These are phyloP conservation scores for Eucidaris tribuloides DNA, from an alignment of 35 echinoderm and acorn worm species.

Conservation along the genomic window DNA sequence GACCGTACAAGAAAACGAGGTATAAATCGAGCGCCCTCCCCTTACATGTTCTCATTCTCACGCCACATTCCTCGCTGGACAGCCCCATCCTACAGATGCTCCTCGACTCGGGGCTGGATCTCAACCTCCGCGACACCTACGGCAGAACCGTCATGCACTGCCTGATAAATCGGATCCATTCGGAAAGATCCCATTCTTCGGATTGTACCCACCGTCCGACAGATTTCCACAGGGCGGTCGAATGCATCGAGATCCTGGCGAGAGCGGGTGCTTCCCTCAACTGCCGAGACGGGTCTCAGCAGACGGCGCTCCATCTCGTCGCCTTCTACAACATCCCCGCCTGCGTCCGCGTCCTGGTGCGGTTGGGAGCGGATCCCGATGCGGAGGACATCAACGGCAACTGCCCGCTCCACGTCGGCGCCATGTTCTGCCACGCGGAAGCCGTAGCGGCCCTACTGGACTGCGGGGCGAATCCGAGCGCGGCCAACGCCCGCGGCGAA, in stretches of 20 bases:
- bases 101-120: conserved; percentile 24
- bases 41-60: neutral
- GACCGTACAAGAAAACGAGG: neutral
- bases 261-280: conserved; percentile 5
- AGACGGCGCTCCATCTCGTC: conserved; percentile 13
- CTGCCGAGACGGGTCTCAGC: neutral
- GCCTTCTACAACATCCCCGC: conserved; percentile 36
- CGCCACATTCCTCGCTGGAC: neutral
- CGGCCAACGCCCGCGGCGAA: neutral
- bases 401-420: conserved; percentile 16
- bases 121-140: conserved; percentile 23
- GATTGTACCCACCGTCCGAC: neutral
- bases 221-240: neutral
- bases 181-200: neutral
- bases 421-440: conserved; percentile 12
- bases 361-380: neutral
- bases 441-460: neutral
- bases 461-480: neutral
- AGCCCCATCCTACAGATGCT: conserved; percentile 24
- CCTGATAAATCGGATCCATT: conserved; percentile 35
- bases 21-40: neutral
- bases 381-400: conserved; percentile 4
- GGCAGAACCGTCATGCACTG: conserved; percentile 37
- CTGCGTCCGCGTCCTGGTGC: neutral
- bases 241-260: neutral